Base-by-base conservation (phyloP, 1,140 invertebrate genomes). In the Drosophila carrolli region DNA sequence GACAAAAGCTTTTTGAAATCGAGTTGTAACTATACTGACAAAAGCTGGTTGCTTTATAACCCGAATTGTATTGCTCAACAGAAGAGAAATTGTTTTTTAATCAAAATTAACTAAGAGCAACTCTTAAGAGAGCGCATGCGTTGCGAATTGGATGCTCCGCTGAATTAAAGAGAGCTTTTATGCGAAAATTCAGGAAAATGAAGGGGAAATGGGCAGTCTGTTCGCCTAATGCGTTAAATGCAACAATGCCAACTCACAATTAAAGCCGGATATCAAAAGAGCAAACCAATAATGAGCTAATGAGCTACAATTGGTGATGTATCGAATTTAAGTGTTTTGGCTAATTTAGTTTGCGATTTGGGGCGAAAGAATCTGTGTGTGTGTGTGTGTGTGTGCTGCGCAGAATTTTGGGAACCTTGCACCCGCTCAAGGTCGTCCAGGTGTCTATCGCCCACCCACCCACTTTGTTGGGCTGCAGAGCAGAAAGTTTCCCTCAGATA, bases 391-490 rank as follows among this genome's bases (percentile, higher is more conserved):
- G 29, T 38, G 27, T 43, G 62, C 19, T 46, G 62, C 29, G 32
- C 50, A n/a, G 50, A 16, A 43, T 62, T 58, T 44, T 32, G 27
- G 47, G 43, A 32, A 38, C 43, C 77, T 54, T 83, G 60, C 83
- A 73, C 55, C 60, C 40, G 44, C 54, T 77, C 76, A 88, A 89
- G 84, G 83, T 84, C 84, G 43, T 55, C 14, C 63, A 63, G 66
- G 43, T 55, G 37, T 41, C 19, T 53, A 16, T 27, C 51, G 50
- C 16, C 44, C 63, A 29, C 10, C 32, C 48, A 44, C 48, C 51
- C 68, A 70, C 41, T 48, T 63, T 47, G 44, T 11, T 27, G 41
- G 35, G 19, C 40, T 62, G 50, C 70, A 38, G 32, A 57, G 48
- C 35, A 14, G 40, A 37, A 61, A 53, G 35, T 63, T 54, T 43